phyloP scores from a whole-genome alignment of 2,888 invertebrate species.

The Chesias legatella region DNA sequence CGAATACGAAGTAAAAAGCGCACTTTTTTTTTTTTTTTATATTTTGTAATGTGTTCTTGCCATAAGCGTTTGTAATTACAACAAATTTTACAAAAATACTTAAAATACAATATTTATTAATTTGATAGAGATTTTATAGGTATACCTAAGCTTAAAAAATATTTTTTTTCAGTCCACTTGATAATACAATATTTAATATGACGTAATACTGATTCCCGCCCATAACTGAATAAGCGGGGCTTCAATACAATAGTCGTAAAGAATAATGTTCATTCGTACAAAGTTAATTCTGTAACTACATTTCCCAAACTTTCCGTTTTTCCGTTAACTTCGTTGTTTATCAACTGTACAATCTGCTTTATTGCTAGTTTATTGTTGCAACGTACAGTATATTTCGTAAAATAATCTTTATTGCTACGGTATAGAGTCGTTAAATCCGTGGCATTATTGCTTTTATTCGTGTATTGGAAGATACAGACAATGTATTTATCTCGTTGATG shows the following conservation, averaged over 20 bases:
- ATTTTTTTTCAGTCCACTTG: no score
- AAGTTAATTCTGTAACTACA: conserved; percentile 11
- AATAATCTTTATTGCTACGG: conserved; percentile 7
- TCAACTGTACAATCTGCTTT: conserved; percentile 18
- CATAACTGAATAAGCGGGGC: not conserved
- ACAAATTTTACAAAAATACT: no score
- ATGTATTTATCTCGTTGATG: conserved; percentile 4
- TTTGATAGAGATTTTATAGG: no score
- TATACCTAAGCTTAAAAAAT: no score
- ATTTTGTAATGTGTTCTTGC: no score
- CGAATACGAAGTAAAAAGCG: no score
- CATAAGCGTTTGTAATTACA: no score
- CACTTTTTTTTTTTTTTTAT: no score
- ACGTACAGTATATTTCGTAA: conserved; percentile 1
- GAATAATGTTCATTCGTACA: conserved; percentile 3
- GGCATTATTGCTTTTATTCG: conserved; percentile 1
- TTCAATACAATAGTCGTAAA: not conserved
- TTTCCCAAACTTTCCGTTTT: conserved; percentile 30
- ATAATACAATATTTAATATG: no score
- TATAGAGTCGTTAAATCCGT: conserved; percentile 4
- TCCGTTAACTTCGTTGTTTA: conserved; percentile 28
- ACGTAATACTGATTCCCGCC: no score
- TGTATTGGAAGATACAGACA: not conserved
- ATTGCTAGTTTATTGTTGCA: conserved; percentile 18
- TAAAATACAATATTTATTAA: no score